Evolutionary conservation across 2,113 vertebrate genomes (phyloP), one percentile per base, ranked within the genome.

Genomic region (Dinomys branickii): DNA sequence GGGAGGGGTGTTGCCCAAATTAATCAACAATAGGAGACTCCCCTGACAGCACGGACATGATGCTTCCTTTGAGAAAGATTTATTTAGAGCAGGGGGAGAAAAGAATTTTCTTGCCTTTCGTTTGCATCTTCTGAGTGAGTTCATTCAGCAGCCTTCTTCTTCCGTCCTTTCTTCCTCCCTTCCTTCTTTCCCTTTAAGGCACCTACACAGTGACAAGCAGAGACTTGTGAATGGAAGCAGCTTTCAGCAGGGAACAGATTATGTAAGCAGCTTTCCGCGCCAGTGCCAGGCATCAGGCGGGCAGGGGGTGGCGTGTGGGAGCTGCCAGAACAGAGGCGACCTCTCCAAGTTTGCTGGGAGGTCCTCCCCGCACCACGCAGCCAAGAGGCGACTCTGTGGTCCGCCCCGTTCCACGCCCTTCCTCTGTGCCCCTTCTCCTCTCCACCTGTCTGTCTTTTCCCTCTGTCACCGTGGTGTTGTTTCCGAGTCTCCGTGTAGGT

Each of bases 171-270:
- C 6, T 50, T 44, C 38, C 12, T 75, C 77, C 20, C 19, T 52
- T 71, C 54, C 3, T 41, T 26, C 12, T 10, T 11, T 44, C 73
- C 75, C 82, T 38, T 19, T 22, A 47, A 63, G 5, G 94, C 58
- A 94, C 93, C 97, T 97, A 83, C 97, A 97, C 88, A 59, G 22
- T 75, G 98, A 17, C 35, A 12, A 38, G 92, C 91, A 85, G 94
- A 9, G 28, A 71, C 98, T 95, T 96, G 97, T 97, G 98, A 97
- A 96, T 97, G 96, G 91, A 96, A 84, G 65, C 85, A 0, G 86
- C 96, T 63, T 83, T 13, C 77, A 16, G 85, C 19, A 30, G 85
- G 41, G 56, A 0, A 61, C 92, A 47, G 83, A 33, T 97, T 69
- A 71, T 38, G 75, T 95, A 92, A 97, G 95, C 90, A 5, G 82